Evolutionary conservation across 1,140 invertebrate species (phyloP).

Genomic region (Cryptotermes secundus): DNA sequence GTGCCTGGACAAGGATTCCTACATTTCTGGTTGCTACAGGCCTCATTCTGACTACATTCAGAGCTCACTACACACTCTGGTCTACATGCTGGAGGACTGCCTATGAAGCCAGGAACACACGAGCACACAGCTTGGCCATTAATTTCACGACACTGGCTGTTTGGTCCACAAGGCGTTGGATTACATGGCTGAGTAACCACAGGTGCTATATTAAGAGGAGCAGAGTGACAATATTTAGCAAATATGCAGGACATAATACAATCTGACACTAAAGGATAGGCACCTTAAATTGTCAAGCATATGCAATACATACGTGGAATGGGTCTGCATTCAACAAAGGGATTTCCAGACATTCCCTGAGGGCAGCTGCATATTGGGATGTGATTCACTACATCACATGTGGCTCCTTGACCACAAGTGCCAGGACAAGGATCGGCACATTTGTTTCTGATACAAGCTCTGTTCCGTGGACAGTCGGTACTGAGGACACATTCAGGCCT

Average conservation of each 20-base stretch:
- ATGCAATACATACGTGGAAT: constrained; percentile 40
- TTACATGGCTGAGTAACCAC: constrained; percentile 53
- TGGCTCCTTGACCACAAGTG: constrained; percentile 50
- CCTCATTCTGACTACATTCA: constrained; percentile 51
- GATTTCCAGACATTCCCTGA: constrained; percentile 50
- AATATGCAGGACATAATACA: not conserved
- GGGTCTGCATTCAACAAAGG: constrained; percentile 47
- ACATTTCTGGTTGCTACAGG: constrained; percentile 55
- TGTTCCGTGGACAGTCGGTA: constrained; percentile 65
- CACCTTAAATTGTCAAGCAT: not conserved
- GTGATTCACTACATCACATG: constrained; percentile 48
- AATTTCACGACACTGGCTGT: constrained; percentile 50
- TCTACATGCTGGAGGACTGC: constrained; percentile 51
- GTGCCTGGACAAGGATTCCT: constrained; percentile 53
- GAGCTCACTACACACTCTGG: constrained; percentile 53
- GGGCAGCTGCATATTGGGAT: constrained; percentile 49
- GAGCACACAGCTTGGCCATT: constrained; percentile 52
- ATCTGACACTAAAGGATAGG: not conserved
- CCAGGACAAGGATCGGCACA: constrained; percentile 72
- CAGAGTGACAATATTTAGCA: not conserved
- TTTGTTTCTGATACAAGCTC: constrained; percentile 67
- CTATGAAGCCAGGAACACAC: constrained; percentile 51
- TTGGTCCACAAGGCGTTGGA: constrained; percentile 47
- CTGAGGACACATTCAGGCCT: constrained; percentile 71
- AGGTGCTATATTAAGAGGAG: not conserved